Base-by-base conservation (phyloP, 2,888 invertebrate genomes). In the Artemia sinica region DNA sequence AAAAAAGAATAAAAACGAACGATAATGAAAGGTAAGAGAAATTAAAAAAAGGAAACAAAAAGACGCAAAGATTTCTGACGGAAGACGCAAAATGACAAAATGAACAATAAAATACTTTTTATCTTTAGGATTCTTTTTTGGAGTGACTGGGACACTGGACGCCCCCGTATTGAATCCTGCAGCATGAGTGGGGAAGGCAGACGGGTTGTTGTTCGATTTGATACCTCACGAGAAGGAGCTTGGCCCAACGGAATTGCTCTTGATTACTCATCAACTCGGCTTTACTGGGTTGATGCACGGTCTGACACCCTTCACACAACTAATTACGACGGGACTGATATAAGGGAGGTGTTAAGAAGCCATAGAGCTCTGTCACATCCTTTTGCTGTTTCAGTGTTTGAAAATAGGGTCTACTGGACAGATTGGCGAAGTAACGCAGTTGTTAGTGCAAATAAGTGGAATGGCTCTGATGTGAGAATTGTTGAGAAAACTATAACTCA, bases 341-440 rank as follows among this genome's bases (percentile, higher is more conserved):
- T 85, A 75, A 82, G 83, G 73, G 80, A 81, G 74, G 84, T 90
- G 71, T 80, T 91, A 74, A 82, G 84, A 71, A 86, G 85, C 68
- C 87, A 88, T 76, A 85, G 86, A 70, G 83, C 85, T 74, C 80
- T 89, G 69, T 85, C 88, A 67, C 93, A 93, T 81, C 91, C 93
- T 0, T 94, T 93, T 81, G 89, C 92, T 66, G 85, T 93, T 72
- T 84, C 89, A 0, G 81, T 92, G 70, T 91, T 87, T 80, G 91
- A 88, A 76, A 86, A 86, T 75, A 85, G 87, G 78, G 86, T 93
- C 12, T 94, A 90, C 80, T 94, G 92, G 91, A 92, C 91, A 0
- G 93, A 94, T 80, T 93, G 94, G 94, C 82, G 90, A 72, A 86
- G 86, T 69, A 90, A 89, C 77, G 86, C 88, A 71, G 88, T 94